Conservation (phyloP, 2,888 invertebrate genomes). For the Lasioglossum morio region DNA sequence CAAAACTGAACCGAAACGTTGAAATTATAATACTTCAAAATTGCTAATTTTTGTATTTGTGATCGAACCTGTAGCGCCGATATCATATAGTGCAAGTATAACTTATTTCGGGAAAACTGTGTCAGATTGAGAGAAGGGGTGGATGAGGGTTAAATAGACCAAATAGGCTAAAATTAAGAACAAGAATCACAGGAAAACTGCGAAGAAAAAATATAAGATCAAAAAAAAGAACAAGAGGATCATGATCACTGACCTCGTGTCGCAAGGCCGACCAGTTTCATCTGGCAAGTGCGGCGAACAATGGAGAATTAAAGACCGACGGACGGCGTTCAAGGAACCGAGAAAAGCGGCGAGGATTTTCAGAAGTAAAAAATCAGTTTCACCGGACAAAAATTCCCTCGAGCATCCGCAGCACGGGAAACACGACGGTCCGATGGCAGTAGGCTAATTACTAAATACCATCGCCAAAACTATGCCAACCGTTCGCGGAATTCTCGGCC, state of each 20-base stretch:
- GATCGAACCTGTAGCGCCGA: too few relatives aligned
- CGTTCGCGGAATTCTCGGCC: conserved; percentile 66
- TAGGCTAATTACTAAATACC: conserved; percentile 75
- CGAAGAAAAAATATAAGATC: not conserved
- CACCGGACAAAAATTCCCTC: not conserved
- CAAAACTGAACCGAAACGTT: too few relatives aligned
- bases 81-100: too few relatives aligned
- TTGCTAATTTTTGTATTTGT: too few relatives aligned
- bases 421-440: conserved; percentile 45
- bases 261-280: not conserved
- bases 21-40: too few relatives aligned
- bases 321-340: not conserved
- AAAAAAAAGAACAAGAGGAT: not conserved
- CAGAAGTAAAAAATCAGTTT: not conserved
- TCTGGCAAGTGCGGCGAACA: not conserved
- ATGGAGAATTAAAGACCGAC: not conserved
- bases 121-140: too few relatives aligned
- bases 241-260: not conserved
- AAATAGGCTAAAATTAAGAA: not conserved
- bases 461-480: conserved; percentile 66
- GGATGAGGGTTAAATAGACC: too few relatives aligned
- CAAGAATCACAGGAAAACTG: not conserved
- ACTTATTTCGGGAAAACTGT: too few relatives aligned
- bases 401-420: conserved; percentile 34
- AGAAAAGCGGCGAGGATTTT: not conserved